Base-by-base conservation (phyloP, 2,113 vertebrate genomes). In the Pleuronectes platessa region DNA sequence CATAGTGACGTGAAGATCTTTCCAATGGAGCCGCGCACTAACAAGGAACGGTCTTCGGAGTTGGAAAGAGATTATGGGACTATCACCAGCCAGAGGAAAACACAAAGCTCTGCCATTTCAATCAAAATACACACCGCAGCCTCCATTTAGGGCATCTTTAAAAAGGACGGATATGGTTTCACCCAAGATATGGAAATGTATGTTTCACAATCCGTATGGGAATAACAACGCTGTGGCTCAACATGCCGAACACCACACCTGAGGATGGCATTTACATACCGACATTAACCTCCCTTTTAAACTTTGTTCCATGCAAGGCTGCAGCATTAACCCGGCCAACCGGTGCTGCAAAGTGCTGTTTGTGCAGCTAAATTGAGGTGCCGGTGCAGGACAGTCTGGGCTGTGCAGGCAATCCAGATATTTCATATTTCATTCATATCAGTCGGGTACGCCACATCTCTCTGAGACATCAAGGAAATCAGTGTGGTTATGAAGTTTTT, bases 361-460 rank as follows among this genome's bases (percentile, higher is more conserved):
- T 88, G 75, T 69, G 66, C 4, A 15, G 45, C n/a, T 54, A 73
- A 84, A 77, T 70, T 55, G 78, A 86, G 61, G 71, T 65, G 79
- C 71, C 54, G 58, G 18, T 76, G 71, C 67, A 20, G 74, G 70
- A 65, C 17, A 49, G 54, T 23, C 35, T 1, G 14, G 15, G 65
- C 70, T 55, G 42, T 69, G 65, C 65, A 54, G 70, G 68, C 70
- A 64, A 75, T 53, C 58, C 59, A 58, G 35, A 26, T 42, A 56
- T 81, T 79, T 84, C 75, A 75, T 78, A 82, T 87, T 87, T 82
- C 68, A 80, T 84, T 88, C 72, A 83, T 79, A 81, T 81, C 74
- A 61, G 64, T 85, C 86, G 79, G 68, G 49, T 74, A 53, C 21
- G 72, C 62, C 60, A 17, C 62, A 63, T 83, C 73, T 81, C 18